Evolutionary conservation across 2,888 invertebrate genomes (phyloP).

Genomic region (Lamellibrachia satsuma): DNA sequence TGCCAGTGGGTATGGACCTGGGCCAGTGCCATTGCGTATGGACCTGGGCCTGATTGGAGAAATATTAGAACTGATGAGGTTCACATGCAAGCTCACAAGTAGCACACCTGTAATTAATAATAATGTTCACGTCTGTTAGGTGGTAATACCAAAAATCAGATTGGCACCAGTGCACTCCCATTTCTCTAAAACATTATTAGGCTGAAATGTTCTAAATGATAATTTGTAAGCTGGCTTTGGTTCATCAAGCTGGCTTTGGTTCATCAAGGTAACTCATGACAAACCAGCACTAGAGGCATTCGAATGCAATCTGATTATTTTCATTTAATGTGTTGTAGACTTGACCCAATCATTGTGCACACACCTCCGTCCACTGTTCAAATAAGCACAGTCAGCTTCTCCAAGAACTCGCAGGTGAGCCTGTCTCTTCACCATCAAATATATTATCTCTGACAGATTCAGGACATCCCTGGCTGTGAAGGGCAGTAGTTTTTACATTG

Average conservation of each 20-base stretch:
- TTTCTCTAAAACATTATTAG: neutral
- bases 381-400: conserved; percentile 59
- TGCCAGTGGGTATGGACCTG: no score
- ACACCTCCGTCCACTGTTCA: conserved; percentile 52
- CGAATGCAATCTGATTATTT: neutral
- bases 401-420: conserved; percentile 61
- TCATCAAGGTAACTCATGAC: neutral
- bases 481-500: no score
- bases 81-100: no score
- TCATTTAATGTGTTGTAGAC: conserved; percentile 45
- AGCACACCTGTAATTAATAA: neutral
- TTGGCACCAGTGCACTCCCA: neutral
- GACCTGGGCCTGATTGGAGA: no score
- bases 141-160: no score
- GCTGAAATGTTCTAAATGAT: neutral
- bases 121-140: no score
- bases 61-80: no score
- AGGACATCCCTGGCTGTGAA: no score
- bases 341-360: conserved; percentile 61
- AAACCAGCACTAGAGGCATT: neutral
- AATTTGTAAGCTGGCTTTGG: neutral
- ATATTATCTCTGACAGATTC: no score
- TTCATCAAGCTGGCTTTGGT: neutral
- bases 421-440: neutral
- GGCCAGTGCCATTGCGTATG: no score